Conservation (phyloP, 2,797 vertebrate species). For the Enteromius radiatus region DNA sequence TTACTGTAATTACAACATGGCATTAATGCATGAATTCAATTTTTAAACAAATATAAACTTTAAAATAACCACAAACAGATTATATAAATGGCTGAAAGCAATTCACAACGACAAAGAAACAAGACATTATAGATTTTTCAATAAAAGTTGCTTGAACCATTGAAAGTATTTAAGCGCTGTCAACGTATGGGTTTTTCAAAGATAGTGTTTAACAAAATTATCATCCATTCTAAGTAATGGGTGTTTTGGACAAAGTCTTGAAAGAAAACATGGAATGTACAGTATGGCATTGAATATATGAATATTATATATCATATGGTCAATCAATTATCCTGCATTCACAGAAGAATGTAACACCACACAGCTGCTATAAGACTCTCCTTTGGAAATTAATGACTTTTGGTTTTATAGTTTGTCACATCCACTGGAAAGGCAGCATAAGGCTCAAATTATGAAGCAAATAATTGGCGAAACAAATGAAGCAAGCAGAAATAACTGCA, state of each 20-base stretch:
- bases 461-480: slow-evolving; percentile 1
- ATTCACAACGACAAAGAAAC: background rate
- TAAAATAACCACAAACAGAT: background rate
- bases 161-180: background rate
- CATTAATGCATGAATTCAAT: background rate
- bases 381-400: background rate
- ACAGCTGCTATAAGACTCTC: background rate
- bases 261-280: background rate
- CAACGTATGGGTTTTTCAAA: background rate
- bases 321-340: background rate
- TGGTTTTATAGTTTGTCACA: background rate
- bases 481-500: background rate
- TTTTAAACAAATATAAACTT: background rate
- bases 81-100: background rate
- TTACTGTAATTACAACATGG: background rate
- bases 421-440: background rate
- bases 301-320: background rate
- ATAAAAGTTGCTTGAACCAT: background rate
- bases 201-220: background rate
- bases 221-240: background rate
- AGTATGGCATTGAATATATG: no score
- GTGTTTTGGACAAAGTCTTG: slow-evolving; percentile 5
- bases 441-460: background rate
- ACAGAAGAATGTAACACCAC: background rate
- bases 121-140: background rate